Evolutionary conservation across 2,113 vertebrate species (phyloP).

Genomic region (Psittacara wagleri): DNA sequence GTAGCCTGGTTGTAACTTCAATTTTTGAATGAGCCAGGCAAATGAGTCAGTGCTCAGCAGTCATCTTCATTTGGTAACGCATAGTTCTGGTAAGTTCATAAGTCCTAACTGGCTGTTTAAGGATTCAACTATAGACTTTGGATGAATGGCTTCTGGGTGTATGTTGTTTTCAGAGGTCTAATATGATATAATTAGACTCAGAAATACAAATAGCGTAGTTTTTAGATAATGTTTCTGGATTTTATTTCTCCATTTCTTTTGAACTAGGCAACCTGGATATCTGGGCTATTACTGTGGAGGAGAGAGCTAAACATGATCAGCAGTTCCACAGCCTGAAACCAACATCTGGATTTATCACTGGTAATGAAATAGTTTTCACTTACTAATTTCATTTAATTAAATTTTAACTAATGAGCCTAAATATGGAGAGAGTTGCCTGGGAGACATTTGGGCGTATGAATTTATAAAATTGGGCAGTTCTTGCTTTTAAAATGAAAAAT

Average conservation of each 20-base stretch:
- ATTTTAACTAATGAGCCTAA: background rate
- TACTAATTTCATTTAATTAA: background rate
- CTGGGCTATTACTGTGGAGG: conserved; percentile 95
- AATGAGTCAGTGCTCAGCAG: background rate
- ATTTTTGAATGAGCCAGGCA: background rate
- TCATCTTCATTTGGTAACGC: background rate
- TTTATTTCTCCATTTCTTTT: background rate
- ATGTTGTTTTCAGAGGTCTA: background rate
- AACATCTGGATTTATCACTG: conserved; percentile 93
- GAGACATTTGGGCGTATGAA: background rate
- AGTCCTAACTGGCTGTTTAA: background rate
- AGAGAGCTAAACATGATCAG: conserved; percentile 96
- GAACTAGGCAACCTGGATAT: conserved; percentile 87
- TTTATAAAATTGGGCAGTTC: background rate
- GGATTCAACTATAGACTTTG: background rate
- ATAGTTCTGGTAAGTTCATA: background rate
- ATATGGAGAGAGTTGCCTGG: background rate
- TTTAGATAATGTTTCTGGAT: background rate
- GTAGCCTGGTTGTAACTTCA: background rate
- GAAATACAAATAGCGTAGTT: background rate
- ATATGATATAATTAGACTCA: background rate
- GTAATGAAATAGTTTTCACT: conserved; percentile 68
- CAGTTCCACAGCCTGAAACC: conserved; percentile 97
- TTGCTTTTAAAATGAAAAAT: background rate
- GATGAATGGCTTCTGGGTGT: background rate